Evolutionary conservation across 1,140 invertebrate species (phyloP).

Genomic region (Cotesia chilonis): DNA sequence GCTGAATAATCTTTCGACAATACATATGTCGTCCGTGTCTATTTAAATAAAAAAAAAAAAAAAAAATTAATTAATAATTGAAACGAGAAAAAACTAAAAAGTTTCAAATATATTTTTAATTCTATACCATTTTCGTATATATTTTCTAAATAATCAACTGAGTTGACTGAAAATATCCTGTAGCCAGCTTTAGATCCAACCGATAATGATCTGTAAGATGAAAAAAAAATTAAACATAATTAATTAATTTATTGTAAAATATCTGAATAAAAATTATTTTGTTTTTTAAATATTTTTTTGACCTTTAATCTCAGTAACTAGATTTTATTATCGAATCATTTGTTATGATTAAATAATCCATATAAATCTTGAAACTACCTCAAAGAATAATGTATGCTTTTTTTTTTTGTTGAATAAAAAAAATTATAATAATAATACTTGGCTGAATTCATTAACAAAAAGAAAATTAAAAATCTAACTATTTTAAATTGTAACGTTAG

Average conservation of each 20-base stretch:
- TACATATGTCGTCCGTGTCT: constrained; percentile 87
- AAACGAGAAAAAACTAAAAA: too few species aligned
- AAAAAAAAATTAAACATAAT: constrained; percentile 21
- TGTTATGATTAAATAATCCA: too few species aligned
- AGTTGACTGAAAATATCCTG: constrained; percentile 84
- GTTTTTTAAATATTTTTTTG: neutral
- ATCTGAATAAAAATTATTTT: neutral
- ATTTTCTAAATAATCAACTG: constrained; percentile 85
- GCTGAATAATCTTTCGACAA: constrained; percentile 96
- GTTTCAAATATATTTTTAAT: neutral
- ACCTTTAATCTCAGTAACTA: constrained; percentile 1
- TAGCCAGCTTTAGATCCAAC: constrained; percentile 91
- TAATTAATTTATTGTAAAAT: neutral
- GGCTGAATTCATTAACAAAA: too few species aligned
- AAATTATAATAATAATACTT: too few species aligned
- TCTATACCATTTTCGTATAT: constrained; percentile 82
- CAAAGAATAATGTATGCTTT: too few species aligned
- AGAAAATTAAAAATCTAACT: too few species aligned
- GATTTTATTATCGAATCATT: constrained; percentile 4
- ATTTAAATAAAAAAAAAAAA: constrained; percentile 28
- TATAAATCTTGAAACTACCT: too few species aligned
- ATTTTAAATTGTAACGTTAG: constrained; percentile 11
- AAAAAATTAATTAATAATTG: constrained; percentile 14
- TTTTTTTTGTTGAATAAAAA: too few species aligned
- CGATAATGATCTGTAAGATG: constrained; percentile 82